Percentiles rank a stretch among this genome's conserved stretches.
phyloP scores from a whole-genome alignment of 2,888 invertebrate genomes.

The Ornithoptera priamus region DNA sequence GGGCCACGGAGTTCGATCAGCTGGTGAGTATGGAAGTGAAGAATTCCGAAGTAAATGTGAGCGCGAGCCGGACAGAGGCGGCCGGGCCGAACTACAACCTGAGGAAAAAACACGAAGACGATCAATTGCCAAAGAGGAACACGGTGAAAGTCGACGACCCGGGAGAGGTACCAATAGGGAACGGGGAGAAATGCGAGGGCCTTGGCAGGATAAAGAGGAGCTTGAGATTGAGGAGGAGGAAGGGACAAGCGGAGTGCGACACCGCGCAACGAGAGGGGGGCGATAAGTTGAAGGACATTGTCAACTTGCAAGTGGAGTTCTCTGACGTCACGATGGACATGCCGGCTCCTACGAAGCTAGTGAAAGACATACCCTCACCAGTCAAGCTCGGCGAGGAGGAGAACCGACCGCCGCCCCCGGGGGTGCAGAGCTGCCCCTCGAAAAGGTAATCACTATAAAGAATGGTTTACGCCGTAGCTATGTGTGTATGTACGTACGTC shows the following conservation, averaged over 20 bases:
- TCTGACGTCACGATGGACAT: slow-evolving; percentile 63
- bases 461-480: too few relatives aligned
- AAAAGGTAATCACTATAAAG: slow-evolving; percentile 52
- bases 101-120: slow-evolving; percentile 41
- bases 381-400: slow-evolving; percentile 47
- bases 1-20: slow-evolving; percentile 65
- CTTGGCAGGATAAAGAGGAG: slow-evolving; percentile 41
- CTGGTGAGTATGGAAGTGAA: slow-evolving; percentile 46
- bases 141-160: slow-evolving; percentile 17
- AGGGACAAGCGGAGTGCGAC: slow-evolving; percentile 47
- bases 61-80: slow-evolving; percentile 19
- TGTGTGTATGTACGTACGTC: too few relatives aligned
- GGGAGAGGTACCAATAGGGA: slow-evolving; percentile 43
- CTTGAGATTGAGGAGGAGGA: slow-evolving; percentile 53
- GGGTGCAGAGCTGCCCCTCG: slow-evolving; percentile 64
- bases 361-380: slow-evolving; percentile 63
- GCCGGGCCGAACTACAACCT: slow-evolving; percentile 55
- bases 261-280: slow-evolving; percentile 38
- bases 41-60: slow-evolving; percentile 28
- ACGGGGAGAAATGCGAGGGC: slow-evolving; percentile 46
- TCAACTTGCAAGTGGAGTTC: slow-evolving; percentile 63
- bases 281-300: slow-evolving; percentile 60
- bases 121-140: slow-evolving; percentile 27
- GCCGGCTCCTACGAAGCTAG: slow-evolving; percentile 49
- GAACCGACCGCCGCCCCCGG: slow-evolving; percentile 53